These are phyloP conservation scores for Petroica traversi DNA, from an alignment of 2,113 vertebrate genomes.

Conservation along the genomic window DNA sequence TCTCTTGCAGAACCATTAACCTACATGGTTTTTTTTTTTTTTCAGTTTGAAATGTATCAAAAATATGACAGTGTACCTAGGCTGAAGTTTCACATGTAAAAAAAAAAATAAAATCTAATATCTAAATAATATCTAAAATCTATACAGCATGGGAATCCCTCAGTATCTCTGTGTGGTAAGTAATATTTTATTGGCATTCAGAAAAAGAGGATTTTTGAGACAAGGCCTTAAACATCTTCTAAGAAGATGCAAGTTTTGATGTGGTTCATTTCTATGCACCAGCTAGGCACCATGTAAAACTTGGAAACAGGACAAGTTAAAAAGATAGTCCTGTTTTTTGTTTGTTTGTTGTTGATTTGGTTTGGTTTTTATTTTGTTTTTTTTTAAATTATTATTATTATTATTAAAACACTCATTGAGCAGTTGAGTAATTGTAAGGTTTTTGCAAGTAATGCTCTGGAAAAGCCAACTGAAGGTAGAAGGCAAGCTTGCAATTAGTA, in stretches of 20 bases:
- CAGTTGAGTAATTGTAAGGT: neutral
- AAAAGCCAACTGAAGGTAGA: constrained; percentile 11
- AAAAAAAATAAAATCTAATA: neutral
- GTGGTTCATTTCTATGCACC: neutral
- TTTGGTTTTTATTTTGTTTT: too few species aligned
- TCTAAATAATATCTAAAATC: too few species aligned
- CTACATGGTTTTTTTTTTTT: neutral
- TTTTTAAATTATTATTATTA: too few species aligned
- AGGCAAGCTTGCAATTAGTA: constrained; percentile 46
- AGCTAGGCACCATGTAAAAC: neutral
- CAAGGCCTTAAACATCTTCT: neutral
- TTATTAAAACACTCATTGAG: neutral
- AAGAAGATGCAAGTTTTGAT: neutral
- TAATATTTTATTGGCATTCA: neutral
- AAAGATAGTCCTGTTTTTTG: neutral
- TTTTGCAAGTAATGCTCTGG: constrained; percentile 5
- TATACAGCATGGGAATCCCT: fast-evolving
- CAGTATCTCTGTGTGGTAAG: neutral
- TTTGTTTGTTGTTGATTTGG: too few species aligned
- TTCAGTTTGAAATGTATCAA: neutral
- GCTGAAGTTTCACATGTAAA: neutral
- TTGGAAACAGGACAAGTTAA: neutral
- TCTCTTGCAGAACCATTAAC: neutral
- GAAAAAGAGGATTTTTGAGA: neutral
- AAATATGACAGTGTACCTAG: neutral